Base-by-base conservation (phyloP, 30 jellyfish, hydroid and myxozoan species). In the Mastigias papua region DNA sequence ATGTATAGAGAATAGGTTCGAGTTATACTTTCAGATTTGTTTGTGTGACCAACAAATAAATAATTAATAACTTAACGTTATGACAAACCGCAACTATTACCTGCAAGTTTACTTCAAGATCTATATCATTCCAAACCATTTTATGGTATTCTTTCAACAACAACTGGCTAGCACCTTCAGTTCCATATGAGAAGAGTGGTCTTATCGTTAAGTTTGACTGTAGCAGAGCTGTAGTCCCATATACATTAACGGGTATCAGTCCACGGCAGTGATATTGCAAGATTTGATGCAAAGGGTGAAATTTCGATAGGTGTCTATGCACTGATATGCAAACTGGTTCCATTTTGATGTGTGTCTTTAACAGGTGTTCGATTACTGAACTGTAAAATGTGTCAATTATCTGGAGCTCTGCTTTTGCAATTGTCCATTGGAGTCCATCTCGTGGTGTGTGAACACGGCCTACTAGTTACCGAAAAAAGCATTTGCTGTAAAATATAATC, bases 261-360 rank as follows among this genome's bases (percentile, higher is more conserved):
- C 96, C 97, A 25, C 95, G 93, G 81, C 98, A 93, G 46, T 93
- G 98, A 23, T 19, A 84, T 33, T 67, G 42, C 72, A 93, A 48
- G 10, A 93, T 75, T 51, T 93, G 95, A 57, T 88, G 79, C n/a
- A 93, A 49, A 30, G 98, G 98, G 50, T 93, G 98, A 33, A 34
- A 58, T 34, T 82, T 48, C 7, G 97, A 80, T 42, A 93, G 37
- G 49, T 88, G 97, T 7, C 98, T 81, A 19, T 76, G 72, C 76
- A 81, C 21, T 8, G 84, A 28, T 13, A 87, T 80, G 81, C 98
- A 93, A 37, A 93, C 20, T 29, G 95, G 89, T 78, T 93, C 97
- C 88, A 87, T 81, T 15, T 86, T 58, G 16, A 70, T 17, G 57
- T 88, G 98, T 13, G 97, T 87, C 46, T 76, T 86, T 61, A 93